Base-by-base conservation (phyloP, 2,888 invertebrate genomes). In the Perizoma affinitatum region DNA sequence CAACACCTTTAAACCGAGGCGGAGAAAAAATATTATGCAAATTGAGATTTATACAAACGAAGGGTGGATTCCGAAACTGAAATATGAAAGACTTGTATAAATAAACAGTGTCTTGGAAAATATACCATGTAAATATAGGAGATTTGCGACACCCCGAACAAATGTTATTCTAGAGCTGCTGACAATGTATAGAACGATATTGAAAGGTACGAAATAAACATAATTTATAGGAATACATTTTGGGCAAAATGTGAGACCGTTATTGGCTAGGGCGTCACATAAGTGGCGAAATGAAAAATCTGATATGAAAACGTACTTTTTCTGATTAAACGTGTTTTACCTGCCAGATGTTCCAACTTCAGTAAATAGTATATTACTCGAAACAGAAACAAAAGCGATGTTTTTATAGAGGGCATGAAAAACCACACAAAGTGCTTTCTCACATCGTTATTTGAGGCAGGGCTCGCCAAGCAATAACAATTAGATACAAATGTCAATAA, bases 1-100 rank as follows among this genome's bases (percentile, higher is more conserved):
- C 70, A 72, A 73, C 80, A 78, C 74, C 76, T 78, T 74, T 69
- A 75, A 74, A 80, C 73, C n/a, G n/a, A 71, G 74, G 64, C 70
- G 73, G 63, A 65, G 70, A 68, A 80, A 80, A 78, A 80, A 78
- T 80, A 79, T 80, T 80, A 82, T 82, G 82, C 74, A 82, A 82
- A 82, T 80, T 79, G 78, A 76, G 77, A 82, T 80, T 80, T 79
- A 82, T 81, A 78, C 79, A 68, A 62, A 70, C 68, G 70, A 70
- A 71, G 70, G 72, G 69, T 69, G 72, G 69, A 66, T 72, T 69
- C 69, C 63, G 72, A 75, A 71, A 79, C 78, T 72, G 73, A 74
- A 76, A 75, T 71, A 72, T 71, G 69, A 70, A 73, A 72, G 71
- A 70, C 71, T 71, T 71, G 69, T 68, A 71, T 71, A 73, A 72